A percentile compares a stretch with the other conserved stretches of the same genome.
Evolutionary conservation across 2,888 invertebrate species (phyloP).

Genomic region (Eilema griseolum): DNA sequence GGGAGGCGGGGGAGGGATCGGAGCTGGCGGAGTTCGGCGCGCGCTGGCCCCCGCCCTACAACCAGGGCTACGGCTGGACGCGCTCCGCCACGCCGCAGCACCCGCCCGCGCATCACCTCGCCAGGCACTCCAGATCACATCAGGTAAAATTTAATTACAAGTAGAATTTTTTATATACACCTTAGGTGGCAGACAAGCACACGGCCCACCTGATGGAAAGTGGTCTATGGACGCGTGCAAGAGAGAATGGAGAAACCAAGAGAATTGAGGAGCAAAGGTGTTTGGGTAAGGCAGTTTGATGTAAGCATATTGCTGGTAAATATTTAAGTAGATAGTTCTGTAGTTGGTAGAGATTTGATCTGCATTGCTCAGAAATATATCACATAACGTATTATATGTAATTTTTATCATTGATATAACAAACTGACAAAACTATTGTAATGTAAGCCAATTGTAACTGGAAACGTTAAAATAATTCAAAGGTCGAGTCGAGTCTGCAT

Average conservation of each 20-base stretch:
- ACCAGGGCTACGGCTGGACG: slow-evolving; percentile 86
- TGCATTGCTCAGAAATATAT: background rate
- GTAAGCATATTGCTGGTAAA: no score
- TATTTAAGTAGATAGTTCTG: background rate
- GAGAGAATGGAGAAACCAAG: no score
- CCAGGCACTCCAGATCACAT: slow-evolving; percentile 84
- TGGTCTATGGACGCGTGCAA: no score
- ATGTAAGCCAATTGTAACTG: no score
- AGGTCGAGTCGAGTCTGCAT: background rate
- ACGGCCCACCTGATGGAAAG: no score
- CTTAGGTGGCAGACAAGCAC: no score
- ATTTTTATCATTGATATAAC: no score
- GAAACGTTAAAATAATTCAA: no score
- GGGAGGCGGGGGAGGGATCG: slow-evolving; percentile 86
- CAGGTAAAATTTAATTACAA: slow-evolving; percentile 63
- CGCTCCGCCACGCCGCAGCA: slow-evolving; percentile 85
- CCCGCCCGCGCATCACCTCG: slow-evolving; percentile 83
- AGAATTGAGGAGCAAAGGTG: background rate
- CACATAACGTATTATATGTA: no score
- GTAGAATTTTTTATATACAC: no score
- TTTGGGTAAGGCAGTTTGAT: background rate
- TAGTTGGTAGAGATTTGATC: background rate
- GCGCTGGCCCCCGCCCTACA: slow-evolving; percentile 87
- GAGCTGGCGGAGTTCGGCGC: slow-evolving; percentile 85
- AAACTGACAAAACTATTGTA: no score